Percentiles rank a stretch among this genome's conserved stretches.
phyloP scores from a whole-genome alignment of 2,113 vertebrate species.

The Lepus timidus region DNA sequence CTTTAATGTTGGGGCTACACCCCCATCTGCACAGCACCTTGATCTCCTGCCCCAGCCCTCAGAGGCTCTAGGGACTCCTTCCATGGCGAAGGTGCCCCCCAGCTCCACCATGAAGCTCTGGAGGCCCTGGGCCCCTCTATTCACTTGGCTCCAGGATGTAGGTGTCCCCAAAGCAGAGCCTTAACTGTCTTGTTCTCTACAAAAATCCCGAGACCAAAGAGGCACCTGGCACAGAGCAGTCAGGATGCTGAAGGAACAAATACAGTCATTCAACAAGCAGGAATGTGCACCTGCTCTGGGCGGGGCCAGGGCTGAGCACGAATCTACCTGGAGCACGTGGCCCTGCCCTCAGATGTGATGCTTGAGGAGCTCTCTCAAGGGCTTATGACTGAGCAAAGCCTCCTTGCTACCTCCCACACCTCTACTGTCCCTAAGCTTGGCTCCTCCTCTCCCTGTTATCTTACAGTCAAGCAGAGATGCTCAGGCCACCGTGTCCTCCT shows the following conservation, averaged over 20 bases:
- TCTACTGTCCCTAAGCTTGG: not conserved
- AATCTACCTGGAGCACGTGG: not conserved
- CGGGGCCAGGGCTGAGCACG: not conserved
- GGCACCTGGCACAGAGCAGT: not conserved
- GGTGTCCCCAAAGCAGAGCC: not conserved
- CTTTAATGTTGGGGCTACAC: not conserved
- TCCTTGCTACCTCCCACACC: not conserved
- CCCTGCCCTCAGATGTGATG: not conserved
- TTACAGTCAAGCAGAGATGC: not conserved
- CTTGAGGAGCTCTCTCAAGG: not conserved
- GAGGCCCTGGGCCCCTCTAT: too few species aligned
- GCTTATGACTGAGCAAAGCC: not conserved
- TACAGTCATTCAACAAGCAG: not conserved
- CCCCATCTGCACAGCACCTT: not conserved
- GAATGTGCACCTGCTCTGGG: not conserved
- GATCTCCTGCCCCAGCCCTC: not conserved
- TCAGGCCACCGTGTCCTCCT: not conserved
- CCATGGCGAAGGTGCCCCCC: fast-evolving
- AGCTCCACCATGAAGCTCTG: not conserved
- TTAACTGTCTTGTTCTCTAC: not conserved
- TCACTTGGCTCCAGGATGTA: not conserved
- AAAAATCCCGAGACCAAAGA: not conserved
- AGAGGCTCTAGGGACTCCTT: not conserved
- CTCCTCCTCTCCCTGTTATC: not conserved
- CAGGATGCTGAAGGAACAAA: not conserved